Conservation (phyloP, 2,113 vertebrate species). For the Candoia aspera region DNA sequence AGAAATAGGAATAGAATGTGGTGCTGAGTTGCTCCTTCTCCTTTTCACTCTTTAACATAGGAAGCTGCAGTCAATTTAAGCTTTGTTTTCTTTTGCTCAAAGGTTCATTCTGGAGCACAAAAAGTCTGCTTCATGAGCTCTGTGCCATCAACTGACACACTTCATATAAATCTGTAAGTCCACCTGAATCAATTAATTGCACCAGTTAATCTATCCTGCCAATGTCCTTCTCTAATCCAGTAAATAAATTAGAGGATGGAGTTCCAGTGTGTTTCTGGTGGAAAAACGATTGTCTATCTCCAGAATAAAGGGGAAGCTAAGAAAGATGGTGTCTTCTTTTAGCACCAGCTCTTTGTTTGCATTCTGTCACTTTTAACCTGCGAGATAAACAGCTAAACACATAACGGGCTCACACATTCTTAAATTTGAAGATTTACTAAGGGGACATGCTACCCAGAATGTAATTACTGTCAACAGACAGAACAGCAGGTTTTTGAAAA, state of each 20-base stretch:
- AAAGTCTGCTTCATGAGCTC: background rate
- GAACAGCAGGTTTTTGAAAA: slow-evolving; percentile 16
- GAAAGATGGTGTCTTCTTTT: background rate
- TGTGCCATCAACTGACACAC: background rate
- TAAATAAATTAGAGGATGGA: background rate
- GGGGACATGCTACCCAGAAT: slow-evolving; percentile 33
- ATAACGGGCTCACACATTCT: background rate
- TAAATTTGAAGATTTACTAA: slow-evolving; percentile 32
- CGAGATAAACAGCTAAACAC: slow-evolving; percentile 7
- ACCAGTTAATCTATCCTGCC: background rate
- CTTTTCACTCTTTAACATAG: background rate
- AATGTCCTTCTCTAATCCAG: background rate
- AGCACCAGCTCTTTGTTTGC: background rate
- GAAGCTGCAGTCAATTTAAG: background rate
- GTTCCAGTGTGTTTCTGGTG: background rate
- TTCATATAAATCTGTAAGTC: background rate
- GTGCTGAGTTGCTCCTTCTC: background rate
- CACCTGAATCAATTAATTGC: slow-evolving; percentile 6
- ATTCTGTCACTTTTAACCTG: slow-evolving; percentile 8
- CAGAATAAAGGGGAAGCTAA: background rate
- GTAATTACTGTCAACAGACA: slow-evolving; percentile 24
- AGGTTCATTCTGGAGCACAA: background rate
- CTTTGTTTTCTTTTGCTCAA: background rate
- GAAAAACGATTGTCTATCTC: background rate
- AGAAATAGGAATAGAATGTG: too few species aligned